Conservation (phyloP, 2,888 invertebrate genomes). For the Agrochola lota region DNA sequence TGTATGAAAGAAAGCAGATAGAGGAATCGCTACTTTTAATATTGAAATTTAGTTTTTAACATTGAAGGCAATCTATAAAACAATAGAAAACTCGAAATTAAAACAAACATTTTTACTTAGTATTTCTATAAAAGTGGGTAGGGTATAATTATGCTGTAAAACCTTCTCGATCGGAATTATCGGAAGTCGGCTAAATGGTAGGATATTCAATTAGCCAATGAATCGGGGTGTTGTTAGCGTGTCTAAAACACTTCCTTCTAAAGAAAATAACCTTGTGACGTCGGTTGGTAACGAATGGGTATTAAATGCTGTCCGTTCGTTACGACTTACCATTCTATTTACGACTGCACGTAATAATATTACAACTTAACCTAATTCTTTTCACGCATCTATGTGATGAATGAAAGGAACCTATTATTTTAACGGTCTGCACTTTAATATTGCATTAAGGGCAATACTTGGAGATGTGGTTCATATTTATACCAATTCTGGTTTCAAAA, state of each 20-base stretch:
- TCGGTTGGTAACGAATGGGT: slow-evolving; percentile 37
- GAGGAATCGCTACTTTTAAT: no score
- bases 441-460: slow-evolving; percentile 8
- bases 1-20: not conserved
- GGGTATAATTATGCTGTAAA: not conserved
- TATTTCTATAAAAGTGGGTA: no score
- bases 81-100: not conserved
- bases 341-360: slow-evolving; percentile 57
- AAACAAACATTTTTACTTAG: no score
- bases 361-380: slow-evolving; percentile 59
- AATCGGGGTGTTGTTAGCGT: slow-evolving; percentile 43
- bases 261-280: slow-evolving; percentile 55
- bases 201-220: slow-evolving; percentile 44
- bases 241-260: slow-evolving; percentile 48
- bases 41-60: no score
- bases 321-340: slow-evolving; percentile 49
- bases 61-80: no score
- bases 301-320: slow-evolving; percentile 41
- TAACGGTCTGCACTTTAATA: slow-evolving; percentile 24
- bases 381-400: slow-evolving; percentile 40
- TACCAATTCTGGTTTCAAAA: no score
- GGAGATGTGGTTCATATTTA: no score
- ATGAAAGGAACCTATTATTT: slow-evolving; percentile 36
- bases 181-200: slow-evolving; percentile 24
- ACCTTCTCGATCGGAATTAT: slow-evolving; percentile 2